A percentile compares a stretch with the other conserved stretches of the same genome.
These are phyloP conservation scores for Camponotus floridanus DNA, from an alignment of 1,140 invertebrate species.

Conservation along the genomic window DNA sequence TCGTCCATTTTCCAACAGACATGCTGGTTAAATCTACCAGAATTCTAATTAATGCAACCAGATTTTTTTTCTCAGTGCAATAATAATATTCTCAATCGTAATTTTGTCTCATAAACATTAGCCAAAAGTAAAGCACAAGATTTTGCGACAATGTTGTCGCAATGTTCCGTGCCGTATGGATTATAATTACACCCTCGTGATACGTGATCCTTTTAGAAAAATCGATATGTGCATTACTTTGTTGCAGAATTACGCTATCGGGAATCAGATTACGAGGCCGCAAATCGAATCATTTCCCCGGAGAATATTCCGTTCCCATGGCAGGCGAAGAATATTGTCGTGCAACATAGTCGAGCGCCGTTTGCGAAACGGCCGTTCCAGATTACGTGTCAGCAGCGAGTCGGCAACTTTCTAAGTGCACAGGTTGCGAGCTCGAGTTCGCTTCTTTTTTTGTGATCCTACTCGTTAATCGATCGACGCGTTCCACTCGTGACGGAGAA, in stretches of 20 bases:
- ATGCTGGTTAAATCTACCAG: no score
- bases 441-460: slow-evolving; percentile 40
- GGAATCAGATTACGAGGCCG: slow-evolving; percentile 1
- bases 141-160: no score
- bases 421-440: slow-evolving; percentile 44
- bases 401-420: slow-evolving; percentile 69
- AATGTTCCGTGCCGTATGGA: no score
- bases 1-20: no score
- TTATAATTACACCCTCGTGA: background rate
- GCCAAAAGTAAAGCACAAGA: no score
- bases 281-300: slow-evolving; percentile 25
- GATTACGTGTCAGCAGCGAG: slow-evolving; percentile 59
- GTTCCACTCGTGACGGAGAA: slow-evolving; percentile 58
- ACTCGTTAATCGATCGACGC: slow-evolving; percentile 59
- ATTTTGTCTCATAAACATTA: background rate
- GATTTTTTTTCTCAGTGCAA: no score
- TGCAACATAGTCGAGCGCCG: background rate
- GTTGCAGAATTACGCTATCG: slow-evolving; percentile 28
- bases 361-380: slow-evolving; percentile 62
- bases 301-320: slow-evolving; percentile 9
- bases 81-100: background rate
- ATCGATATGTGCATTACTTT: background rate
- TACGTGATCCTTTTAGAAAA: background rate
- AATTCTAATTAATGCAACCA: no score
- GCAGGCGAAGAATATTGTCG: background rate